A percentile compares a stretch with the other conserved stretches of the same genome.
Evolutionary conservation across 1,140 invertebrate genomes (phyloP).

Genomic region (Drosophila bifasciata): DNA sequence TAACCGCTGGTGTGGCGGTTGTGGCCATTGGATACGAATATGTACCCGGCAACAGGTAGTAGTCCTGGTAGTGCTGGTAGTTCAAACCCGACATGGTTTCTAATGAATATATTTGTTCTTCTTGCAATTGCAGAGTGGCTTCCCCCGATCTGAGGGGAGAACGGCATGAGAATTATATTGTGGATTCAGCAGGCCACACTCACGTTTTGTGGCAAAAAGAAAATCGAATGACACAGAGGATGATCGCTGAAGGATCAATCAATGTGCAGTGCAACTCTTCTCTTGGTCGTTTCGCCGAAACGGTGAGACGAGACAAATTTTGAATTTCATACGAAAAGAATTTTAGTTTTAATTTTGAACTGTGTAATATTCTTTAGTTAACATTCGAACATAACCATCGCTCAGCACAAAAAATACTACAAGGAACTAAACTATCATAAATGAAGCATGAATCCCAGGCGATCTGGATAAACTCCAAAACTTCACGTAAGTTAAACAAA

Average conservation of each 20-base stretch:
- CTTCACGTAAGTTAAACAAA: neutral
- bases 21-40: slow-evolving; percentile 31
- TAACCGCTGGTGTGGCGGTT: neutral
- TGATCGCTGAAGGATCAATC: neutral
- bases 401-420: slow-evolving; percentile 9
- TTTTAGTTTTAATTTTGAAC: slow-evolving; percentile 42
- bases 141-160: too few relatives aligned
- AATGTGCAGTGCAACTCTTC: too few relatives aligned
- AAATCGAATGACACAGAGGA: neutral
- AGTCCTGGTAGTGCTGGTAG: slow-evolving; percentile 9
- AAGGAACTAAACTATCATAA: neutral
- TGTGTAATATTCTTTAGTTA: slow-evolving; percentile 12
- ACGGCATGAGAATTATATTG: neutral
- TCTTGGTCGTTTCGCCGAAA: slow-evolving; percentile 13
- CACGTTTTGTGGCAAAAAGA: neutral
- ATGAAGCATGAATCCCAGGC: neutral
- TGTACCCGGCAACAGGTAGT: slow-evolving; percentile 48
- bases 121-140: neutral
- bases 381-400: slow-evolving; percentile 20
- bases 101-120: neutral
- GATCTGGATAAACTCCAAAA: too few relatives aligned
- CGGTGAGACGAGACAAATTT: slow-evolving; percentile 52
- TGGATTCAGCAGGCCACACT: neutral
- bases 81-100: slow-evolving; percentile 34
- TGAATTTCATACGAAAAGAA: slow-evolving; percentile 54